Base-by-base conservation (phyloP, 2,888 invertebrate species). In the Calameuta idolon region DNA sequence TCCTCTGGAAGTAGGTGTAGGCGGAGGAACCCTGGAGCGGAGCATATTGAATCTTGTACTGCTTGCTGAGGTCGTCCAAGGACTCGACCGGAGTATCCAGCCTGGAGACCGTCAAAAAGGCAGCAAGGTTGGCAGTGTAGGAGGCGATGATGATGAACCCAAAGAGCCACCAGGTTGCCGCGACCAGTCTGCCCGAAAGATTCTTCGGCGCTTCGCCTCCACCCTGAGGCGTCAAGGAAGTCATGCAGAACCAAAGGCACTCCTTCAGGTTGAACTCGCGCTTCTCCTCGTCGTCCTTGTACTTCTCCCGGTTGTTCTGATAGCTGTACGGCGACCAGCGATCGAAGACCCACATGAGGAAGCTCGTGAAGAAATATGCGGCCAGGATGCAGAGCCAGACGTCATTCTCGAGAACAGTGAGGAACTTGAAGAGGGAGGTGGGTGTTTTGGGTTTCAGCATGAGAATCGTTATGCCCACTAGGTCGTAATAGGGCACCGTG, bases 191-290 rank as follows among this genome's bases (percentile, higher is more conserved):
- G 0, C 99, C 99, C 0, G 98, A 98, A 0, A 99, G 93, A 91
- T 99, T 99, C 91, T 98, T 98, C 0, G 98, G 98, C 0, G 98
- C 98, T 91, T 98, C 98, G 0, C 98, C 98, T 0, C 98, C 98
- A 0, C 98, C 98, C 93, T 95, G 95, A 0, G 99, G 99, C 0
- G 99, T 99, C 31, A 99, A 92, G 68, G 98, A 99, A 69, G 99
- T 99, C 98, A 99, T 98, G 89, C 99, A 99, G 91, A 99, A 99
- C 99, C 99, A 99, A 0, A 99, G 93, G 88, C 98, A 98, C 92
- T 99, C 99, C 90, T 98, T 98, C 68, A 99, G 92, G 73, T 96
- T 97, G 89, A 99, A 99, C 89, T 98, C 97, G 4, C 99, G 93
- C 89, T 98, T 98, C 88, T 98, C 98, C 84, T 97, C 97, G 85